Percentiles rank a stretch among this genome's conserved stretches.
Evolutionary conservation across 1,140 invertebrate genomes (phyloP).

Genomic region (Frieseomelitta varia): DNA sequence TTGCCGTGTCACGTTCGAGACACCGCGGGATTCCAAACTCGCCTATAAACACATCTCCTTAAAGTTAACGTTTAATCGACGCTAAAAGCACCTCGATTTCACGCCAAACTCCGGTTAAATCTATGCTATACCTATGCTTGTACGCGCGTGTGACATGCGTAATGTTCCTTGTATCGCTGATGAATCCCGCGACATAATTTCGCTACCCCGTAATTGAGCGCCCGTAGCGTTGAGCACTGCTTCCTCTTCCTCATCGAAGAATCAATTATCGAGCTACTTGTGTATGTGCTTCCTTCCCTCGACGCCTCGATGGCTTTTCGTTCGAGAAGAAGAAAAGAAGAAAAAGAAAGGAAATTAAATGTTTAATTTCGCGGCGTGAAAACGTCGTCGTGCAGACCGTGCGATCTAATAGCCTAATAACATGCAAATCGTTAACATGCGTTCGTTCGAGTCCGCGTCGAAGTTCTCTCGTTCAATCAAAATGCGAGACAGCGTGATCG

Average conservation of each 20-base stretch:
- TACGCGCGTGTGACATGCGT: too few species aligned
- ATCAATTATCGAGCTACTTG: neutral
- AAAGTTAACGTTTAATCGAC: neutral
- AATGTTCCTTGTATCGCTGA: neutral
- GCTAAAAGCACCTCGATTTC: neutral
- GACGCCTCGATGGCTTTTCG: neutral
- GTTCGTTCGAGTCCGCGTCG: constrained; percentile 13
- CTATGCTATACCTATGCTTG: too few species aligned
- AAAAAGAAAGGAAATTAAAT: neutral
- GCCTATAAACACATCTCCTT: neutral
- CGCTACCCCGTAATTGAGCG: neutral
- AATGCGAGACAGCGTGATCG: constrained; percentile 69
- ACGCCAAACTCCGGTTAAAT: too few species aligned
- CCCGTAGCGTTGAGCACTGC: neutral
- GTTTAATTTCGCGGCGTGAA: neutral
- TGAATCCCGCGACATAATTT: neutral
- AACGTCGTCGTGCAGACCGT: neutral
- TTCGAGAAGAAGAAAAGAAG: neutral
- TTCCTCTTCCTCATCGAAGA: neutral
- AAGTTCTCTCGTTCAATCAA: constrained; percentile 65
- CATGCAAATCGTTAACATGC: constrained; percentile 44
- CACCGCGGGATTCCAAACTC: neutral
- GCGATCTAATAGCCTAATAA: neutral
- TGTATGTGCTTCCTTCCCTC: neutral
- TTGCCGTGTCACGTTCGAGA: neutral